phyloP scores from a whole-genome alignment of 1,140 invertebrate species.

The Bombus confusus region DNA sequence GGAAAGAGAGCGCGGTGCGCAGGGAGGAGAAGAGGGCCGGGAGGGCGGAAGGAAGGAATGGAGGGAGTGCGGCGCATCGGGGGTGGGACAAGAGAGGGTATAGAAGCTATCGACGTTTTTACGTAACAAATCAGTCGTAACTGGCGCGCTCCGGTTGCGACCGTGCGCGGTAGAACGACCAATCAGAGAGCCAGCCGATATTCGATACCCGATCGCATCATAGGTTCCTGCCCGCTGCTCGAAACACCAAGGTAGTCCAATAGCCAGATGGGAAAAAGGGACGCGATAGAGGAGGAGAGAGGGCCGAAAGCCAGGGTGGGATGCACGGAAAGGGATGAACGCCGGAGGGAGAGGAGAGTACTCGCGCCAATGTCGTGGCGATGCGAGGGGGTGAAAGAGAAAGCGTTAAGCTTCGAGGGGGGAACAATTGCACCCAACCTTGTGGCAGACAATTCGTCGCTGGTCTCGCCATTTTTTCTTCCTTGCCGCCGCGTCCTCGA shows the following conservation, averaged over 20 bases:
- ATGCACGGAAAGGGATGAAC: slow-evolving; percentile 68
- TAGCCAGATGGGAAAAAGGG: slow-evolving; percentile 81
- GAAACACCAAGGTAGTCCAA: slow-evolving; percentile 78
- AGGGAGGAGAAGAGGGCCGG: slow-evolving; percentile 35
- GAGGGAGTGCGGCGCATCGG: slow-evolving; percentile 57
- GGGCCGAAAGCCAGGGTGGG: slow-evolving; percentile 61
- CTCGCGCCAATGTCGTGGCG: slow-evolving; percentile 63
- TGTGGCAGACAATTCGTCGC: slow-evolving; percentile 68
- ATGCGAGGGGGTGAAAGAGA: slow-evolving; percentile 62
- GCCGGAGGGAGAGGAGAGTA: slow-evolving; percentile 57
- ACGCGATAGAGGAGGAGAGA: slow-evolving; percentile 64
- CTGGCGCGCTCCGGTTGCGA: slow-evolving; percentile 77
- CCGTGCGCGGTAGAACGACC: slow-evolving; percentile 79
- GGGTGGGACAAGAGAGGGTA: slow-evolving; percentile 72
- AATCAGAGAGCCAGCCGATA: slow-evolving; percentile 81
- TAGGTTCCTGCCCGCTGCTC: slow-evolving; percentile 77
- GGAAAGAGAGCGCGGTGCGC: slow-evolving; percentile 43
- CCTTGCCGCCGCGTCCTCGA: slow-evolving; percentile 19
- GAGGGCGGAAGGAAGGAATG: slow-evolving; percentile 45
- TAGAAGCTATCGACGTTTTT: slow-evolving; percentile 83
- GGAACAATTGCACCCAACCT: slow-evolving; percentile 69
- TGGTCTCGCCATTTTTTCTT: slow-evolving; percentile 72
- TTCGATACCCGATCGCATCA: slow-evolving; percentile 83
- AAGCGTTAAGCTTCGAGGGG: slow-evolving; percentile 51
- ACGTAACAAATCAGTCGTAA: slow-evolving; percentile 83